A percentile compares a stretch with the other conserved stretches of the same genome.
Evolutionary conservation across 2,797 vertebrate genomes (phyloP).

Genomic region (Danio albolineatus): DNA sequence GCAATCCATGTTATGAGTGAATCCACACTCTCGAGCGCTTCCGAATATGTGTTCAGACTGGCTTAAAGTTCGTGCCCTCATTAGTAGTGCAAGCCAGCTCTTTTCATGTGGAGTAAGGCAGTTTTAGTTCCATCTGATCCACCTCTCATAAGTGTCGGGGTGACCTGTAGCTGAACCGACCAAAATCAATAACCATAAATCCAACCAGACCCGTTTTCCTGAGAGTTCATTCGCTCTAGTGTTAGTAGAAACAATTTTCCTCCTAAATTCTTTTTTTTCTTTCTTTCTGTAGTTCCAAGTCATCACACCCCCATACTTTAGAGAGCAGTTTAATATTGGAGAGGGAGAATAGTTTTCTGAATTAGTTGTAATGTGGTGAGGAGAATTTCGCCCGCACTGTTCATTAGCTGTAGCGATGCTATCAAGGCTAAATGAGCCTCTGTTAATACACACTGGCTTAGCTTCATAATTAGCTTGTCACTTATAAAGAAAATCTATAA

Average conservation of each 20-base stretch:
- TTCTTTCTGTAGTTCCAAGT: neutral
- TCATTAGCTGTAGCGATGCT: constrained; percentile 70
- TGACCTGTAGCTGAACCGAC: constrained; percentile 67
- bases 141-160: constrained; percentile 32
- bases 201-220: constrained; percentile 33
- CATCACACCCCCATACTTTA: constrained; percentile 1
- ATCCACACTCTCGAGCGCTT: neutral
- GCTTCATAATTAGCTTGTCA: constrained; percentile 72
- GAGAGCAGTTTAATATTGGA: constrained; percentile 6
- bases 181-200: constrained; percentile 65
- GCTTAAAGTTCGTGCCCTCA: constrained; percentile 11
- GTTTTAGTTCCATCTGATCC: constrained; percentile 53
- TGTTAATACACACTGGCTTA: constrained; percentile 67
- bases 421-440: constrained; percentile 68
- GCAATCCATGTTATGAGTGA: neutral
- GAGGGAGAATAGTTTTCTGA: constrained; percentile 47
- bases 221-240: constrained; percentile 52
- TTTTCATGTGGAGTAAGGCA: constrained; percentile 36
- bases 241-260: constrained; percentile 19
- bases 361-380: constrained; percentile 61
- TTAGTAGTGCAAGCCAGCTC: constrained; percentile 6
- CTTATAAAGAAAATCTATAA: constrained; percentile 63
- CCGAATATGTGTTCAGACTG: neutral
- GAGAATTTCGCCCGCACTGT: constrained; percentile 61
- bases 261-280: neutral